Base-by-base conservation (phyloP, 2,888 invertebrate species). In the Eupithecia vulgata region DNA sequence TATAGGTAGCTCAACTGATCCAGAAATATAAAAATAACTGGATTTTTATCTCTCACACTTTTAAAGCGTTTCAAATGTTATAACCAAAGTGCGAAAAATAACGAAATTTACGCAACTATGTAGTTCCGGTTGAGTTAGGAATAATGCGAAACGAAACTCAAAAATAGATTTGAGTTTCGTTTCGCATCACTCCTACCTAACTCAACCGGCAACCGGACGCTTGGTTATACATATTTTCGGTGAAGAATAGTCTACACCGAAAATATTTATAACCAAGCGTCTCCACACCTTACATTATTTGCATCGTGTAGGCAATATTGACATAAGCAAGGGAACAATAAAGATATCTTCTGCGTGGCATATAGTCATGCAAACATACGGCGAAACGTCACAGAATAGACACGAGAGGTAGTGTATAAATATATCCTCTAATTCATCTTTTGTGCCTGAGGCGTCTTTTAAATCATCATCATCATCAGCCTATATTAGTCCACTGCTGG, bases 281-380 rank as follows among this genome's bases (percentile, higher is more conserved):
- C 86, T 90, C 91, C 75, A 90, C 76, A 68, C 77, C 76, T 83
- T 76, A 78, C 74, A 68, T 25, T 76, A 82, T 81, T 85, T 82
- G 83, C 71, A 72, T 76, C 67, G 72, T 77, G 75, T 80, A 65
- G 65, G 65, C 65, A 81, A 82, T 77, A 84, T 91, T 91, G 87
- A 91, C 86, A 88, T 80, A 84, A 85, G 83, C 83, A 82, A 83
- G 84, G 86, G 86, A 90, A 90, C 88, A 89, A 90, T 90, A 85
- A 85, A 86, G 84, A 79, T 86, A 87, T 86, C 84, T 80, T 64
- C 74, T 82, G 85, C 81, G 80, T 76, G 78, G 78, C 68, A 75
- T 74, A 75, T 74, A 75, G 65, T 66, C 68, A 69, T 72, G 78
- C 80, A 79, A 80, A 79, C 76, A 80, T 30, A 78, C 68, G 67